Evolutionary conservation across 2,113 vertebrate genomes (phyloP).

Genomic region (Ardeotis arabs): DNA sequence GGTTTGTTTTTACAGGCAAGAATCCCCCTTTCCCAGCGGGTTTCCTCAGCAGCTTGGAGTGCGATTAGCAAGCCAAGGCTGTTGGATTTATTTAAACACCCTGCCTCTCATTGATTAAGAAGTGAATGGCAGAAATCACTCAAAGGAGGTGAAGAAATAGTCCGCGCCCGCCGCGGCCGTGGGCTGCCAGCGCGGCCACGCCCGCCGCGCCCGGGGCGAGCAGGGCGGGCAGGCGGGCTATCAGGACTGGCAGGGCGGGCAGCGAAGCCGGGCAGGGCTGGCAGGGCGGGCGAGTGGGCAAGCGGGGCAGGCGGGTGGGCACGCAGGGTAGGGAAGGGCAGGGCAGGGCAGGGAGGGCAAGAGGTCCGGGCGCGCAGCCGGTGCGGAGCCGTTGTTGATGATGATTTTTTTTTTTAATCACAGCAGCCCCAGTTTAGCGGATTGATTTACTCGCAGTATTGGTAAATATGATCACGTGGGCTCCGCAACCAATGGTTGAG

Average conservation of each 20-base stretch:
- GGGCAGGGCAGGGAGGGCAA: background rate
- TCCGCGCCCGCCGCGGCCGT: constrained; percentile 66
- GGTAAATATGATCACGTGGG: constrained; percentile 99
- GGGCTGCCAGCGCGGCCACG: constrained; percentile 19
- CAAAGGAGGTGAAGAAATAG: constrained; percentile 79
- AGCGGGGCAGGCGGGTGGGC: background rate
- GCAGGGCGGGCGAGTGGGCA: background rate
- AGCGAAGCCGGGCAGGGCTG: too few relatives aligned
- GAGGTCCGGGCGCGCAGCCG: background rate
- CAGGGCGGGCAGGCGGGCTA: too few relatives aligned
- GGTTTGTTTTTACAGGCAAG: constrained; percentile 67
- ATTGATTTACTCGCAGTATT: constrained; percentile 99
- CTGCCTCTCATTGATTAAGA: constrained; percentile 62
- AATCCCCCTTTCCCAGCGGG: constrained; percentile 58
- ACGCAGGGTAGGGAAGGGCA: background rate
- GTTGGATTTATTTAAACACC: constrained; percentile 67
- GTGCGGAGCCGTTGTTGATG: constrained; percentile 54
- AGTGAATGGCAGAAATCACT: constrained; percentile 67
- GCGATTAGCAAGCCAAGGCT: constrained; percentile 54
- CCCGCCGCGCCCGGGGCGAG: background rate
- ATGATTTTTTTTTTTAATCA: constrained; percentile 71
- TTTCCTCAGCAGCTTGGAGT: constrained; percentile 55
- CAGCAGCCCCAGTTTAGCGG: constrained; percentile 83
- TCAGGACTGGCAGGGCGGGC: too few relatives aligned
- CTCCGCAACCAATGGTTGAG: constrained; percentile 96